These are phyloP conservation scores for Luidia sarsii DNA, from an alignment of 53 echinoderm and acorn worm species.

Conservation along the genomic window DNA sequence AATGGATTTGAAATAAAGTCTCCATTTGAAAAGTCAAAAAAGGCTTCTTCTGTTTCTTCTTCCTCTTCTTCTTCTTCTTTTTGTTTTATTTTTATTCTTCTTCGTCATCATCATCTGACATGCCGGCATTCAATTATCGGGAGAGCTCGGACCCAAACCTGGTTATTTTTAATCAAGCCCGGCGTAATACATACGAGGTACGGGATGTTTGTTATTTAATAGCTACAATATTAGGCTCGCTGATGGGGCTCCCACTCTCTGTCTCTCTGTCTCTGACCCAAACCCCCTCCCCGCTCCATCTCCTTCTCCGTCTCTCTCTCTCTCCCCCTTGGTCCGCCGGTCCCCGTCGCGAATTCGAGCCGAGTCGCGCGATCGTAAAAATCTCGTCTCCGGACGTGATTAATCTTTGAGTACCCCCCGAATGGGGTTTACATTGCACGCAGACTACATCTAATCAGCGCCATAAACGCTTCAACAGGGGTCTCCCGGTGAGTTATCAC, in stretches of 20 bases:
- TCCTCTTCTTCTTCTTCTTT: too few species aligned
- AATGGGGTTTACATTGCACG: not conserved
- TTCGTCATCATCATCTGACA: too few species aligned
- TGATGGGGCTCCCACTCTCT: not conserved
- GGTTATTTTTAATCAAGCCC: slow-evolving; percentile 35
- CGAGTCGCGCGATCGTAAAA: slow-evolving; percentile 14
- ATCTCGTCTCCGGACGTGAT: slow-evolving; percentile 24
- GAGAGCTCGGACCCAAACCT: not conserved
- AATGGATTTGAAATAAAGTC: too few species aligned
- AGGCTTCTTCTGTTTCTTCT: too few species aligned
- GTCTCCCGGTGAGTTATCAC: too few species aligned
- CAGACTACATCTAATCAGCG: slow-evolving; percentile 24
- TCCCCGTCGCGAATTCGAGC: not conserved
- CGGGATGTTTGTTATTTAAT: slow-evolving; percentile 41
- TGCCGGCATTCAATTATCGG: slow-evolving; percentile 31
- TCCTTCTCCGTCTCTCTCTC: too few species aligned
- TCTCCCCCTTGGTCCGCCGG: not conserved
- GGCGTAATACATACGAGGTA: not conserved
- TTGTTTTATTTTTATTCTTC: too few species aligned
- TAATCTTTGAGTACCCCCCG: slow-evolving; percentile 6
- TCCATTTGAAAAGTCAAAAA: too few species aligned
- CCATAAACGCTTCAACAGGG: slow-evolving; percentile 4
- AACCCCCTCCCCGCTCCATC: too few species aligned
- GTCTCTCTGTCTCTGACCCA: too few species aligned
- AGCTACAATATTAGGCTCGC: slow-evolving; percentile 3